Conservation (phyloP, 2,113 vertebrate genomes). For the Phalacrocorax carbo region DNA sequence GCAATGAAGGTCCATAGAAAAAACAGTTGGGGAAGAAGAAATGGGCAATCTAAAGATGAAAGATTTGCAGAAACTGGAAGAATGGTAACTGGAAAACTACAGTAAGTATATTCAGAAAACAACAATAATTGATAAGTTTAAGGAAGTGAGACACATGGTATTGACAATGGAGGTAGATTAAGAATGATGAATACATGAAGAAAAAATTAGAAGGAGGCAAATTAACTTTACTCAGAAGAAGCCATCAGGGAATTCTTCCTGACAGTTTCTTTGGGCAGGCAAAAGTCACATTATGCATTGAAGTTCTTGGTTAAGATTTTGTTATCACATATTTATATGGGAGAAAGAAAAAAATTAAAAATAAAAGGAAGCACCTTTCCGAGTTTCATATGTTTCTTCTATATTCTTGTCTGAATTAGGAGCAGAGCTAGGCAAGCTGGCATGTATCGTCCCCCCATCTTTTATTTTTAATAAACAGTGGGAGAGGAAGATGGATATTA, state of each 20-base stretch:
- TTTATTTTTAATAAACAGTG: background rate
- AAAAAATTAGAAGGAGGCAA: background rate
- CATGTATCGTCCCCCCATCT: background rate
- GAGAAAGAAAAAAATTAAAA: background rate
- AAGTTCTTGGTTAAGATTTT: background rate
- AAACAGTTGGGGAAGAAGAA: background rate
- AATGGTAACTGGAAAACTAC: background rate
- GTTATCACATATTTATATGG: accelerated
- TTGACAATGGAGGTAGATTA: background rate
- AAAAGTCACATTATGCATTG: background rate
- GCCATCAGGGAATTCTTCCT: background rate
- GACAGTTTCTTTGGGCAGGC: background rate
- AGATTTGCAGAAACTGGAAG: background rate
- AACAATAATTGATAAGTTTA: background rate
- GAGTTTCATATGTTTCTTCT: background rate
- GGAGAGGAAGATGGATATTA: background rate
- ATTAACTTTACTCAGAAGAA: background rate
- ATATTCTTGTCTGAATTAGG: background rate
- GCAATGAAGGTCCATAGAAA: background rate
- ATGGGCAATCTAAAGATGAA: background rate
- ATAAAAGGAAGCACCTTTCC: background rate
- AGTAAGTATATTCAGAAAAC: background rate
- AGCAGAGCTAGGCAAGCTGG: background rate
- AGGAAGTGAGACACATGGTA: background rate
- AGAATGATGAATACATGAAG: background rate